These are phyloP conservation scores for Papilio elwesi DNA, from an alignment of 2,888 invertebrate genomes.

Conservation along the genomic window DNA sequence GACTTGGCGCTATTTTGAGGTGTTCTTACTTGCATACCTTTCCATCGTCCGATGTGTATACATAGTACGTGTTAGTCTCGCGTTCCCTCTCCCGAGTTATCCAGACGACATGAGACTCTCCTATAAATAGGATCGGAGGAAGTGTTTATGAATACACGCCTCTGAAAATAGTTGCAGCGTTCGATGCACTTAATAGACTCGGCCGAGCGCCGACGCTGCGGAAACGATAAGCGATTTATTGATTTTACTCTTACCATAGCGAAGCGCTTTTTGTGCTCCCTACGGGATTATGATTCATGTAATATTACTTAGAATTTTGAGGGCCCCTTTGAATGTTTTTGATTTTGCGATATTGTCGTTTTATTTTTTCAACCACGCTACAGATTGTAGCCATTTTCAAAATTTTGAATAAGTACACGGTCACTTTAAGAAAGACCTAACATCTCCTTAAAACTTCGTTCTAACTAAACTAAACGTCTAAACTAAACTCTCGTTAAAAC, in stretches of 20 bases:
- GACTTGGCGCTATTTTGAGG: constrained; percentile 20
- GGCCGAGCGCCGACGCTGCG: constrained; percentile 26
- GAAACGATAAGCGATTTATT: constrained; percentile 37
- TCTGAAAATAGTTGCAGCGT: constrained; percentile 64
- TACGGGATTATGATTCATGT: constrained; percentile 12
- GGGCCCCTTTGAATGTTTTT: not conserved
- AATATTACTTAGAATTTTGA: not conserved
- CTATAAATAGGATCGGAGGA: constrained; percentile 73
- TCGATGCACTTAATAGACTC: constrained; percentile 55
- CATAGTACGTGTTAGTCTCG: constrained; percentile 54
- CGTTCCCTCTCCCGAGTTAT: constrained; percentile 56
- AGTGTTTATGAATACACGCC: constrained; percentile 69
- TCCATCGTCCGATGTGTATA: constrained; percentile 44
- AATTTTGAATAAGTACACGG: too few relatives aligned
- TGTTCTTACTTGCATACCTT: constrained; percentile 27
- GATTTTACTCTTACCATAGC: constrained; percentile 30
- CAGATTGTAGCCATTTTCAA: too few relatives aligned
- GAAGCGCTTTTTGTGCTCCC: constrained; percentile 3
- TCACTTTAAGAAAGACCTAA: too few relatives aligned
- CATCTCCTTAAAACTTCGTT: too few relatives aligned
- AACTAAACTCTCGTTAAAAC: too few relatives aligned
- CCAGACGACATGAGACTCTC: constrained; percentile 64
- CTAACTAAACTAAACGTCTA: too few relatives aligned
- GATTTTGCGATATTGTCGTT: too few relatives aligned
- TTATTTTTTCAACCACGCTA: too few relatives aligned